Conservation (phyloP, 1,140 invertebrate genomes). For the Reticulitermes speratus region DNA sequence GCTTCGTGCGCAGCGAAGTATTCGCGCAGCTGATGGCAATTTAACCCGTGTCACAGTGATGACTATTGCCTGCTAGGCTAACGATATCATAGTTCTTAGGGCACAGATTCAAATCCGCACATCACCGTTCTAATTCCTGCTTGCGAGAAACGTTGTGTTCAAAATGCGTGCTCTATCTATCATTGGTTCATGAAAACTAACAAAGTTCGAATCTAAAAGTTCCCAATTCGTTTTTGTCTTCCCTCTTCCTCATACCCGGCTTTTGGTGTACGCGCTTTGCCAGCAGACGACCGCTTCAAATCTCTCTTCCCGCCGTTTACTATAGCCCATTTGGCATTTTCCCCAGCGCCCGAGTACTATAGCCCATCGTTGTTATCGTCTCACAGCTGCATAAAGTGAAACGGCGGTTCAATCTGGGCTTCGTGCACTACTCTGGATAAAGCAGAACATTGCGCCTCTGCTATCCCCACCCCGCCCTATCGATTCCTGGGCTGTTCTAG, state of each 20-base stretch:
- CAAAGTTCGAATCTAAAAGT: constrained; percentile 21
- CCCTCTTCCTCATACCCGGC: constrained; percentile 21
- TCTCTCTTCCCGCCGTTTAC: constrained; percentile 35
- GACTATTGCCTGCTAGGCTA: background rate
- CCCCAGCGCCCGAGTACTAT: constrained; percentile 55
- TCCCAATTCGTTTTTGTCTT: background rate
- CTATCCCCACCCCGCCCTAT: constrained; percentile 25
- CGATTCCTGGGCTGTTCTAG: constrained; percentile 27
- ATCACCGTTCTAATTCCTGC: background rate
- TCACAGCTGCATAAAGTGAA: constrained; percentile 57
- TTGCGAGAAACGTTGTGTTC: background rate
- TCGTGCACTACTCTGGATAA: constrained; percentile 24
- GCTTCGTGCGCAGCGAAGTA: background rate
- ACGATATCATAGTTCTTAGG: background rate
- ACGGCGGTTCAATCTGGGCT: constrained; percentile 39
- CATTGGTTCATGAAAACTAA: constrained; percentile 25
- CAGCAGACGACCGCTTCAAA: constrained; percentile 35
- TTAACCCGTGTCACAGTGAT: background rate
- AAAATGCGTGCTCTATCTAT: constrained; percentile 26
- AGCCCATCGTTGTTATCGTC: constrained; percentile 58
- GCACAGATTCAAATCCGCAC: background rate
- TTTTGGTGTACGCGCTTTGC: constrained; percentile 29
- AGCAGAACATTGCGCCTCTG: constrained; percentile 27
- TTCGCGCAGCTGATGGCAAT: background rate
- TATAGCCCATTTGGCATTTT: constrained; percentile 57